phyloP scores from a whole-genome alignment of 1,140 invertebrate genomes.

The Oedothorax gibbosus region DNA sequence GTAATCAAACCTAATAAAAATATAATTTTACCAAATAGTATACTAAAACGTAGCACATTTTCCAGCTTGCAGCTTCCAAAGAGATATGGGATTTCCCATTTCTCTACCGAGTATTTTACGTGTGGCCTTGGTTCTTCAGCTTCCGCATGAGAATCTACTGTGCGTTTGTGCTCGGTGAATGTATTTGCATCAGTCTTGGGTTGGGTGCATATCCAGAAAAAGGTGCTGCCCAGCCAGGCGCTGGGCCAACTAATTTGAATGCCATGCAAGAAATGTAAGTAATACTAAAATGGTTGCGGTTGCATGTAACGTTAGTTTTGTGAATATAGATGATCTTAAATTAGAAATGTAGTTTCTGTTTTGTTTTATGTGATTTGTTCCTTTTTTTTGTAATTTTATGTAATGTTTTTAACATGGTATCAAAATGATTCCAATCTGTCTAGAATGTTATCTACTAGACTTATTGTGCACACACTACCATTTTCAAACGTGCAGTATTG shows the following conservation, averaged over 20 bases:
- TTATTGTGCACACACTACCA: too few relatives aligned
- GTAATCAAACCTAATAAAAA: too few relatives aligned
- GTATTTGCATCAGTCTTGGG: constrained; percentile 47
- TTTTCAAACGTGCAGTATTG: too few relatives aligned
- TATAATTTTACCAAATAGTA: too few relatives aligned
- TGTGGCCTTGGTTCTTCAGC: constrained; percentile 56
- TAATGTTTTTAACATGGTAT: too few relatives aligned
- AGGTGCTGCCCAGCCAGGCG: constrained; percentile 32
- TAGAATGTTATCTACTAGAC: too few relatives aligned
- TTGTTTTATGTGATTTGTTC: too few relatives aligned
- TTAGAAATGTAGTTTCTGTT: too few relatives aligned
- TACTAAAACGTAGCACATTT: neutral
- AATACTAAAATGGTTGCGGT: neutral
- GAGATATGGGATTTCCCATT: constrained; percentile 51
- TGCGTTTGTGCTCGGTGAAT: constrained; percentile 56
- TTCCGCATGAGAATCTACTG: constrained; percentile 54
- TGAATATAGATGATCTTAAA: too few relatives aligned
- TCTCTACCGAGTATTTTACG: constrained; percentile 34
- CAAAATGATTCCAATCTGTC: too few relatives aligned
- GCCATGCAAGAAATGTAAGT: constrained; percentile 25
- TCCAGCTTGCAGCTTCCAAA: constrained; percentile 39
- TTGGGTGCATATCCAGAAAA: constrained; percentile 50
- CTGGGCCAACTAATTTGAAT: constrained; percentile 39
- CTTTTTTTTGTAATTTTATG: too few relatives aligned
- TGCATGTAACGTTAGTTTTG: neutral